phyloP scores from a whole-genome alignment of 2,113 vertebrate genomes.

The Eulemur rufifrons region DNA sequence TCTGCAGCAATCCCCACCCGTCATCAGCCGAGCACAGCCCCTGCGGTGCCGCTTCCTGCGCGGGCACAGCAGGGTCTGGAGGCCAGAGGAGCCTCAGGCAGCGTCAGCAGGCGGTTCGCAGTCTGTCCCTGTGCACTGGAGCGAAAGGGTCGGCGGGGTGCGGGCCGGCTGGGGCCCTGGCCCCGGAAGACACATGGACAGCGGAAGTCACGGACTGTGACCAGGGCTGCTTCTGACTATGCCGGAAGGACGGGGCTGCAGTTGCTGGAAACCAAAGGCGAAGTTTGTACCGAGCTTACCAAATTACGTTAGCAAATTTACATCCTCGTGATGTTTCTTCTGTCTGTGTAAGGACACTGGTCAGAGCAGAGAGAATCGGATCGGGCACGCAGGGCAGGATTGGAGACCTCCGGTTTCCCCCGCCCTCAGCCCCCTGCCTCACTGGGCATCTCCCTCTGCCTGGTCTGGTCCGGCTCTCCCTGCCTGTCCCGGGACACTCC shows the following conservation, averaged over 20 bases:
- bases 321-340: background rate
- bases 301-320: background rate
- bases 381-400: background rate
- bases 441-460: background rate
- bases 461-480: background rate
- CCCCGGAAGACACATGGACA: background rate
- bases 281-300: background rate
- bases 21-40: background rate
- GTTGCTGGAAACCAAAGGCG: background rate
- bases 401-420: background rate
- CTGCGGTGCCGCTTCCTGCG: no score
- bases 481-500: background rate
- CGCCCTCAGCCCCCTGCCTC: background rate
- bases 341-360: background rate
- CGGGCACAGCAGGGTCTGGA: background rate
- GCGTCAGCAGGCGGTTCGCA: background rate
- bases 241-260: background rate
- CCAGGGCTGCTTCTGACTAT: background rate
- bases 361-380: background rate
- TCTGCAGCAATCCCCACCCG: background rate
- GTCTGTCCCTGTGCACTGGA: background rate
- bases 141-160: background rate
- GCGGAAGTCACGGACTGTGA: background rate
- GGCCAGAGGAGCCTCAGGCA: background rate
- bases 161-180: background rate